These are phyloP conservation scores for Ephydatia muelleri DNA, from an alignment of 37 sponge, comb jelly and placozoan genomes.

Conservation along the genomic window DNA sequence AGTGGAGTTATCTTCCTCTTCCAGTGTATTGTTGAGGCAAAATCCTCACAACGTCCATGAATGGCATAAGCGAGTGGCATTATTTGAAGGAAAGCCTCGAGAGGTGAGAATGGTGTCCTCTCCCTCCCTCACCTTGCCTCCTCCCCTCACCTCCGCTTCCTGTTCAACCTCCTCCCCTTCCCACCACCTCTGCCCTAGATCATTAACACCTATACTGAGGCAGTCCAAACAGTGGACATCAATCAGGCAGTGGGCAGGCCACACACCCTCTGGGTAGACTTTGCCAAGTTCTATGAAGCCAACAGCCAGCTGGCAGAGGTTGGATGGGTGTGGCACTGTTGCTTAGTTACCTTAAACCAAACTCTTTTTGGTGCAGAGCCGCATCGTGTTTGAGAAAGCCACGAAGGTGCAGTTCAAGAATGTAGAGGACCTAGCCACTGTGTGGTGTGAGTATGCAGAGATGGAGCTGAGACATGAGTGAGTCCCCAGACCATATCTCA, in stretches of 20 bases:
- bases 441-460: slow-evolving; percentile 97
- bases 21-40: slow-evolving; percentile 73
- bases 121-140: not conserved
- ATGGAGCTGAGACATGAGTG: slow-evolving; percentile 97
- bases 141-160: not conserved
- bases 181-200: slow-evolving; percentile 28
- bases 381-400: slow-evolving; percentile 94
- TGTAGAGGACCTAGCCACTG: slow-evolving; percentile 94
- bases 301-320: slow-evolving; percentile 91
- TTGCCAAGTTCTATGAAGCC: slow-evolving; percentile 95
- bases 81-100: slow-evolving; percentile 91
- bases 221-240: slow-evolving; percentile 93
- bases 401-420: slow-evolving; percentile 74
- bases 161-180: not conserved
- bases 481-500: no score
- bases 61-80: slow-evolving; percentile 93
- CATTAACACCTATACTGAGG: slow-evolving; percentile 95
- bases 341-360: not conserved
- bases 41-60: slow-evolving; percentile 99
- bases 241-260: slow-evolving; percentile 89
- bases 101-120: slow-evolving; percentile 39
- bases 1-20: not conserved
- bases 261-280: slow-evolving; percentile 88
- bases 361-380: slow-evolving; percentile 36
- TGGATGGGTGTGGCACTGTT: not conserved